Evolutionary conservation across 2,113 vertebrate species (phyloP).

Genomic region (Irena cyanogastra): DNA sequence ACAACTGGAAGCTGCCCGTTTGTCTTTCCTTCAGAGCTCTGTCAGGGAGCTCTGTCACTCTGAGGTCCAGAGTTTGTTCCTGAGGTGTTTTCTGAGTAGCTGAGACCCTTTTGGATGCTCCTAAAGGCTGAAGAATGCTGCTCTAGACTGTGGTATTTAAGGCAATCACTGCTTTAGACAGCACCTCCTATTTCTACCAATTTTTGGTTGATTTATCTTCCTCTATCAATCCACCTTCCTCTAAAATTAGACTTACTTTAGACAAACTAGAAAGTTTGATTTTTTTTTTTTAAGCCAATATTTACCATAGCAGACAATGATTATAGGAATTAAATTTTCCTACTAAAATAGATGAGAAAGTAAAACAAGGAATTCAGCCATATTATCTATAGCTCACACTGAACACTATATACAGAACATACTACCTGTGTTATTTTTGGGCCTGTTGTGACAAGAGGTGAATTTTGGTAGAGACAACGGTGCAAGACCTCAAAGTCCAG

Average conservation of each 20-base stretch:
- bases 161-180: background rate
- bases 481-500: background rate
- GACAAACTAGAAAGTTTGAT: background rate
- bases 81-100: background rate
- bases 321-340: background rate
- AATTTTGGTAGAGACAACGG: background rate
- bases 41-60: background rate
- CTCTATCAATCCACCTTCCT: background rate
- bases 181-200: background rate
- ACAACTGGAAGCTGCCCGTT: background rate
- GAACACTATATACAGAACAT: background rate
- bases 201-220: background rate
- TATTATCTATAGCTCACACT: background rate
- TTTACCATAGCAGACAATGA: background rate
- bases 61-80: background rate
- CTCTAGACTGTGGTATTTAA: background rate
- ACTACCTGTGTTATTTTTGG: background rate
- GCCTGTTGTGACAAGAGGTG: background rate
- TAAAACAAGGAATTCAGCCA: background rate
- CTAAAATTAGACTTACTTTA: background rate
- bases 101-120: background rate
- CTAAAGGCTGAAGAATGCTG: background rate
- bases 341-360: background rate
- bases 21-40: background rate
- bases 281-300: background rate